Conservation (phyloP, 1,140 invertebrate species). For the Pogonomyrmex californicus region DNA sequence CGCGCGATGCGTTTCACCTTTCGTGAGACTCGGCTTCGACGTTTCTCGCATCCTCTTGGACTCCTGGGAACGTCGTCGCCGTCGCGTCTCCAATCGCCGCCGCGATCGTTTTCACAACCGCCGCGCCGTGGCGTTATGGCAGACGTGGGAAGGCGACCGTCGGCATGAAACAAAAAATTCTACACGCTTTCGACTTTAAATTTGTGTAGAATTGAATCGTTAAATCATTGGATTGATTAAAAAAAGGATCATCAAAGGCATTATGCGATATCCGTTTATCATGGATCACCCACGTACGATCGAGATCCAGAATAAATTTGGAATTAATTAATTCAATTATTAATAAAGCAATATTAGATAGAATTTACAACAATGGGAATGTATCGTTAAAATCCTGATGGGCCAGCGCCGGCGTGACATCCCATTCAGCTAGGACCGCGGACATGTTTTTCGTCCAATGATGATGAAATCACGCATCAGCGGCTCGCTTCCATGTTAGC, state of each 20-base stretch:
- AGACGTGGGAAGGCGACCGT: constrained; percentile 52
- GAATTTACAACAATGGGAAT: background rate
- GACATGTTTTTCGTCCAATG: constrained; percentile 52
- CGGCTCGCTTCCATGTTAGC: constrained; percentile 46
- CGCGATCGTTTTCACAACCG: constrained; percentile 57
- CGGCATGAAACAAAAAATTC: constrained; percentile 38
- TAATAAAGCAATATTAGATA: background rate
- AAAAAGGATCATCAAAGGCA: background rate
- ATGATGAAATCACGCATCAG: constrained; percentile 47
- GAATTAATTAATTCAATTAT: background rate
- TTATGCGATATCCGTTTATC: too few species aligned
- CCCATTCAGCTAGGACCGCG: constrained; percentile 10
- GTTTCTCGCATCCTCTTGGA: constrained; percentile 36
- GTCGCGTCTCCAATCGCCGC: constrained; percentile 54
- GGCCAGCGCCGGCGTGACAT: background rate
- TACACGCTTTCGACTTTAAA: constrained; percentile 1
- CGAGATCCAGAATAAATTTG: too few species aligned
- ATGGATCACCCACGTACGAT: too few species aligned
- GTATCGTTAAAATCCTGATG: constrained; percentile 3
- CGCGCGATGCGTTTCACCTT: constrained; percentile 66
- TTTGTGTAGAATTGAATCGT: background rate
- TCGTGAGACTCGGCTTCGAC: constrained; percentile 61
- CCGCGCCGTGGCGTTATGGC: constrained; percentile 2
- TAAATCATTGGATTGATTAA: background rate
- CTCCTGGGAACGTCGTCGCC: constrained; percentile 60